These are phyloP conservation scores for Chauna torquata DNA, from an alignment of 2,113 vertebrate species.

Conservation along the genomic window DNA sequence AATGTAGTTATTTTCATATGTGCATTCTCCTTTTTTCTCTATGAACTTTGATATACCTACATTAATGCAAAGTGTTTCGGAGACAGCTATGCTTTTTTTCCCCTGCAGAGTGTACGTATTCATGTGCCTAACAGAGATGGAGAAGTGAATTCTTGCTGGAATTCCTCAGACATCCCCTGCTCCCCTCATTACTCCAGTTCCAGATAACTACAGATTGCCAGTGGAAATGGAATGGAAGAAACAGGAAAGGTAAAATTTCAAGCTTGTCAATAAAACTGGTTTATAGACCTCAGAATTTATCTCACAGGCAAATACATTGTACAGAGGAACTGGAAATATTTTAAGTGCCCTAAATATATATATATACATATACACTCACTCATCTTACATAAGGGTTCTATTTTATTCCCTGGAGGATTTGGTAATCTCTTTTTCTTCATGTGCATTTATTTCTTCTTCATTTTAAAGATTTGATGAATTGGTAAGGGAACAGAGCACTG, in stretches of 20 bases:
- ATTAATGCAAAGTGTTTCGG: background rate
- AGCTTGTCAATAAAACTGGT: background rate
- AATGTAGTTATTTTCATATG: background rate
- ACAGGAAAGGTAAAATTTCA: background rate
- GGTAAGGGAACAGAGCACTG: background rate
- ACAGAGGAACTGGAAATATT: background rate
- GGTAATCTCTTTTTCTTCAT: background rate
- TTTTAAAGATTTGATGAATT: background rate
- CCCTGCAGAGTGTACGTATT: background rate
- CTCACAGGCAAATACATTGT: background rate
- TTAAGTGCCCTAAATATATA: background rate
- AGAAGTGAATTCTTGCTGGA: background rate
- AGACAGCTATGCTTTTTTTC: background rate
- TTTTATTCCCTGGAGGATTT: background rate
- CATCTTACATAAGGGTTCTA: background rate
- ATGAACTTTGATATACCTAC: background rate
- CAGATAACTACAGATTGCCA: background rate
- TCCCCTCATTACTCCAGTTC: background rate
- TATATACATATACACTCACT: background rate
- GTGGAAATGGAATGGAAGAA: background rate
- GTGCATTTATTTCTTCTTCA: background rate
- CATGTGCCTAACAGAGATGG: background rate
- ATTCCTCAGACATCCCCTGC: background rate
- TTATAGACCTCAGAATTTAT: background rate
- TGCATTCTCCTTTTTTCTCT: background rate